These are phyloP conservation scores for Yasuhikotakia modesta DNA, from an alignment of 2,797 vertebrate species.

Conservation along the genomic window DNA sequence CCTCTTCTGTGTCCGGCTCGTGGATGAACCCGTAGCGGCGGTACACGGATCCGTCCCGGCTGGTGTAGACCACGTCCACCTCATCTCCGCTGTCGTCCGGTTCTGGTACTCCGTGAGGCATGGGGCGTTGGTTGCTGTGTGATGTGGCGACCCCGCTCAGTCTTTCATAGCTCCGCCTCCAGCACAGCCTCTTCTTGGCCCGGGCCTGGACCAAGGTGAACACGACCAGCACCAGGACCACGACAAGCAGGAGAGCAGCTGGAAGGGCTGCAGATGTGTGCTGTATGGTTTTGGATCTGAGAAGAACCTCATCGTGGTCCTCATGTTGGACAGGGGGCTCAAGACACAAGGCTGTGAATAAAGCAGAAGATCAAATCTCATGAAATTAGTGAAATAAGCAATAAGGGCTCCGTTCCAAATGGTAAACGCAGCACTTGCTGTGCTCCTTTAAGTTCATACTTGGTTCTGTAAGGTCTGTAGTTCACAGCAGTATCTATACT, in stretches of 20 bases:
- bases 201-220: constrained; percentile 72
- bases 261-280: constrained; percentile 71
- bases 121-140: constrained; percentile 52
- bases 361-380: not conserved
- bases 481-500: too few relatives aligned
- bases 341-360: constrained; percentile 74
- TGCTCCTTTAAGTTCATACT: too few relatives aligned
- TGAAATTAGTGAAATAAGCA: too few relatives aligned
- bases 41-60: constrained; percentile 73
- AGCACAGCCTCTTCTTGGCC: constrained; percentile 76
- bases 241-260: constrained; percentile 66
- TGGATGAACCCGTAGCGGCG: constrained; percentile 74
- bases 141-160: constrained; percentile 70
- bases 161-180: constrained; percentile 79
- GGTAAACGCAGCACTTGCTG: too few relatives aligned
- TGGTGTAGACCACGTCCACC: constrained; percentile 82
- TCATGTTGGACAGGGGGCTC: constrained; percentile 66
- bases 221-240: constrained; percentile 61
- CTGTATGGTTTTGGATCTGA: constrained; percentile 55
- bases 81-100: constrained; percentile 77
- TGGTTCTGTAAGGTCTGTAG: too few relatives aligned
- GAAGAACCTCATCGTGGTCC: constrained; percentile 55
- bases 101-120: constrained; percentile 74
- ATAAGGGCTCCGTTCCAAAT: too few relatives aligned
- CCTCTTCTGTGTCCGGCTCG: constrained; percentile 68